A percentile compares a stretch with the other conserved stretches of the same genome.
These are phyloP conservation scores for Ectropis grisescens DNA, from an alignment of 1,140 invertebrate genomes.

Conservation along the genomic window DNA sequence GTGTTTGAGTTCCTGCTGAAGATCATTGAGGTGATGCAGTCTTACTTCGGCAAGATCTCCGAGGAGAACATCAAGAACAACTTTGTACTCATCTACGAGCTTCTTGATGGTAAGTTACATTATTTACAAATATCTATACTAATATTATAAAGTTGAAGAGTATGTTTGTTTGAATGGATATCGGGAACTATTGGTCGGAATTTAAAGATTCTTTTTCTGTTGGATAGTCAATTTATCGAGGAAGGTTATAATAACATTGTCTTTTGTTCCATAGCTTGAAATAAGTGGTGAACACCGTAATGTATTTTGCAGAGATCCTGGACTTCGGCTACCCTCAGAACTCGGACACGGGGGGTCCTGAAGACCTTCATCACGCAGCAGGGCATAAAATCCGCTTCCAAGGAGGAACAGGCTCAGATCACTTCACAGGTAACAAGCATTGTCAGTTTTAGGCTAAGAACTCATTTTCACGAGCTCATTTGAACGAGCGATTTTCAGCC, in stretches of 20 bases:
- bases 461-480: no score
- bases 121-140: background rate
- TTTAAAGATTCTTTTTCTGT: no score
- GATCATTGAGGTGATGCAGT: slow-evolving; percentile 99
- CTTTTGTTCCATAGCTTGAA: no score
- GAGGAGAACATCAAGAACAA: slow-evolving; percentile 99
- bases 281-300: no score
- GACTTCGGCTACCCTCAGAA: slow-evolving; percentile 99
- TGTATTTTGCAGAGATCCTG: slow-evolving; percentile 93
- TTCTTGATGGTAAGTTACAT: slow-evolving; percentile 87
- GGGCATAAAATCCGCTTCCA: slow-evolving; percentile 98
- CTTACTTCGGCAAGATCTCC: slow-evolving; percentile 99
- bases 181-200: no score
- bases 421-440: slow-evolving; percentile 93
- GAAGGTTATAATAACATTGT: no score
- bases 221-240: no score
- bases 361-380: slow-evolving; percentile 99
- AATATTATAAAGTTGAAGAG: no score
- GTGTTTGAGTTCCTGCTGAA: slow-evolving; percentile 99
- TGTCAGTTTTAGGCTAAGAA: no score
- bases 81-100: slow-evolving; percentile 99
- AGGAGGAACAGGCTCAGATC: slow-evolving; percentile 99
- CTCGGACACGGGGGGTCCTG: slow-evolving; percentile 97
- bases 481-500: no score
- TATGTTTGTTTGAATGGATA: no score